Evolutionary conservation across 2,797 vertebrate species (phyloP).

Genomic region (Urocyon cinereoargenteus): DNA sequence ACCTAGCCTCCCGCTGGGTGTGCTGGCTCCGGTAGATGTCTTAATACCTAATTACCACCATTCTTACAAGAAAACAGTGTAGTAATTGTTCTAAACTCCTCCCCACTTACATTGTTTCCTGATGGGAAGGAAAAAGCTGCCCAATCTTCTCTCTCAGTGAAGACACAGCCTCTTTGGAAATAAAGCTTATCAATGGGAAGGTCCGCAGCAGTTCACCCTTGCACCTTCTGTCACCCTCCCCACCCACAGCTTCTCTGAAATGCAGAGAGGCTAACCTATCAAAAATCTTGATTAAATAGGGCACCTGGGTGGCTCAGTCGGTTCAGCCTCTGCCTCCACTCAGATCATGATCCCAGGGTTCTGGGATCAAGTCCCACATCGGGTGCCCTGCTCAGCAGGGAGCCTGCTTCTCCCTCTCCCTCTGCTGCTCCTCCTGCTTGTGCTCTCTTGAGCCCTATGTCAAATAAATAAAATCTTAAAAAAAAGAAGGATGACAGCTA

Average conservation of each 20-base stretch:
- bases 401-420: too few species aligned
- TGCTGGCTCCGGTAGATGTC: background rate
- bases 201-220: background rate
- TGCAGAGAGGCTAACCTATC: constrained; percentile 19
- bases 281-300: constrained; percentile 10
- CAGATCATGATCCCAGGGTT: too few species aligned
- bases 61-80: constrained; percentile 66
- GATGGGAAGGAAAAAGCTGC: background rate
- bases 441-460: too few species aligned
- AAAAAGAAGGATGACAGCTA: background rate
- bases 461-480: too few species aligned
- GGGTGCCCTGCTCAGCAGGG: too few species aligned
- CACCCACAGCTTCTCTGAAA: background rate
- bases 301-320: too few species aligned
- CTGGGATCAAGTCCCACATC: too few species aligned
- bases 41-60: constrained; percentile 70
- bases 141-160: constrained; percentile 11
- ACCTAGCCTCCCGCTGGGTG: constrained; percentile 34
- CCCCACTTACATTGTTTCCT: background rate
- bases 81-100: constrained; percentile 54
- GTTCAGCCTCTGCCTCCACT: too few species aligned
- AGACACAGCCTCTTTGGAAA: background rate
- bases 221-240: background rate
- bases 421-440: too few species aligned
- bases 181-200: background rate